A percentile compares a stretch with the other conserved stretches of the same genome.
Evolutionary conservation across 2,888 invertebrate genomes (phyloP).

Genomic region (Chloroclystis v-ata): DNA sequence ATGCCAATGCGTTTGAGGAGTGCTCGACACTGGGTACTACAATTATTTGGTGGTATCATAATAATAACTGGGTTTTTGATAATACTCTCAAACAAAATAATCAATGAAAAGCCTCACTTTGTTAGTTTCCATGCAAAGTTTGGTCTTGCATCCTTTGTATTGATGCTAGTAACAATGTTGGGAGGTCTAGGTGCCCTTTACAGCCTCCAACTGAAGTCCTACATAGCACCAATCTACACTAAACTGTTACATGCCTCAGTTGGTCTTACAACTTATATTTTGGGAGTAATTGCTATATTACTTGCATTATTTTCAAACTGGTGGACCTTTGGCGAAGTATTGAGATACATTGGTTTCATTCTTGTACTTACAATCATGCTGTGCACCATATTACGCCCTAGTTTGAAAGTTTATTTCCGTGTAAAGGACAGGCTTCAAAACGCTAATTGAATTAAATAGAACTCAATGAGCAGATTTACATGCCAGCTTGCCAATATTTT

Average conservation of each 20-base stretch:
- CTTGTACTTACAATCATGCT: slow-evolving; percentile 57
- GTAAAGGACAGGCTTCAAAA: slow-evolving; percentile 66
- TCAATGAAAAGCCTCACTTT: slow-evolving; percentile 55
- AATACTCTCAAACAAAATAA: slow-evolving; percentile 65
- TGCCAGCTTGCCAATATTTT: no score
- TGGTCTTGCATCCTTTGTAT: slow-evolving; percentile 61
- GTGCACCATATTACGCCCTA: slow-evolving; percentile 62
- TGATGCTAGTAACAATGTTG: slow-evolving; percentile 59
- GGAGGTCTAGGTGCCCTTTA: slow-evolving; percentile 67
- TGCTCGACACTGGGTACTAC: slow-evolving; percentile 72
- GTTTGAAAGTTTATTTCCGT: slow-evolving; percentile 68
- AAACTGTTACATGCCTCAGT: slow-evolving; percentile 65
- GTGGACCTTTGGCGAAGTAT: slow-evolving; percentile 62
- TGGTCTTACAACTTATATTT: slow-evolving; percentile 59
- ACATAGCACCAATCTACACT: slow-evolving; percentile 66
- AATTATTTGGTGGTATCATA: slow-evolving; percentile 50
- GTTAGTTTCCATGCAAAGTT: slow-evolving; percentile 62
- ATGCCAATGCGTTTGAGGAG: slow-evolving; percentile 69
- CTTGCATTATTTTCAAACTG: slow-evolving; percentile 61
- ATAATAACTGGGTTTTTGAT: slow-evolving; percentile 58
- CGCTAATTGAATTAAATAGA: slow-evolving; percentile 23
- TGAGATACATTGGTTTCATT: slow-evolving; percentile 52
- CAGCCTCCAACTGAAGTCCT: slow-evolving; percentile 65
- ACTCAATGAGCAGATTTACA: no score
- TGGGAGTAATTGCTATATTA: slow-evolving; percentile 62